Conservation (phyloP, 1,140 invertebrate genomes). For the Aleiodes sp. region DNA sequence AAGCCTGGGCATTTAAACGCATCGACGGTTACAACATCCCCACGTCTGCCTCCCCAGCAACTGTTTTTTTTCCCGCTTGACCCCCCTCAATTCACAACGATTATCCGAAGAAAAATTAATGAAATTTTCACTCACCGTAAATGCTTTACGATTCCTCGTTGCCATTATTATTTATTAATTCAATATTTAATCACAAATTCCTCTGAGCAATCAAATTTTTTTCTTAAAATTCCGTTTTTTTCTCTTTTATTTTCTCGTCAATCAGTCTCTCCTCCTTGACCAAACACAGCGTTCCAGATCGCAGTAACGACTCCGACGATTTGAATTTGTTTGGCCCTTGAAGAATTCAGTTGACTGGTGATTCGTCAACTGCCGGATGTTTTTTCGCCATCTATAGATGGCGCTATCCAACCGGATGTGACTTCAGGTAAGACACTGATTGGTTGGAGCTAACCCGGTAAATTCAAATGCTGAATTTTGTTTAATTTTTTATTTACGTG, state of each 20-base stretch:
- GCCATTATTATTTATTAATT: constrained; percentile 48
- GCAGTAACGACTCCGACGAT: constrained; percentile 49
- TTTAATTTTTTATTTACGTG: too few species aligned
- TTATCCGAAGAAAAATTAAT: background rate
- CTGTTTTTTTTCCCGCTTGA: background rate
- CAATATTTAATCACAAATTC: constrained; percentile 13
- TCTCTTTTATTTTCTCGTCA: constrained; percentile 20
- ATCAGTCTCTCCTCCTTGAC: constrained; percentile 4
- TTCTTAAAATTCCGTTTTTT: too few species aligned
- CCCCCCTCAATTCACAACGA: background rate
- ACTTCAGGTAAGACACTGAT: too few species aligned
- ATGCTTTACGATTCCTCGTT: constrained; percentile 47
- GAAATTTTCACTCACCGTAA: constrained; percentile 45
- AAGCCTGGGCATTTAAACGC: constrained; percentile 3
- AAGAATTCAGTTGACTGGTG: background rate
- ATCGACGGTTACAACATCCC: constrained; percentile 30
- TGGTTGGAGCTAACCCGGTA: too few species aligned
- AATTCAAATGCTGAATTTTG: too few species aligned
- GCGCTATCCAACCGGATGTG: too few species aligned
- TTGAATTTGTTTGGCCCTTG: constrained; percentile 53
- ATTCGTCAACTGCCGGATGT: background rate
- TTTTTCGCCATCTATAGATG: background rate
- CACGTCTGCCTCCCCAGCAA: background rate
- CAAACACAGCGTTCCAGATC: constrained; percentile 26
- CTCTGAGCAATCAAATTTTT: background rate